These are phyloP conservation scores for Drosophila tsacasi DNA, from an alignment of 1,140 invertebrate species.

Conservation along the genomic window DNA sequence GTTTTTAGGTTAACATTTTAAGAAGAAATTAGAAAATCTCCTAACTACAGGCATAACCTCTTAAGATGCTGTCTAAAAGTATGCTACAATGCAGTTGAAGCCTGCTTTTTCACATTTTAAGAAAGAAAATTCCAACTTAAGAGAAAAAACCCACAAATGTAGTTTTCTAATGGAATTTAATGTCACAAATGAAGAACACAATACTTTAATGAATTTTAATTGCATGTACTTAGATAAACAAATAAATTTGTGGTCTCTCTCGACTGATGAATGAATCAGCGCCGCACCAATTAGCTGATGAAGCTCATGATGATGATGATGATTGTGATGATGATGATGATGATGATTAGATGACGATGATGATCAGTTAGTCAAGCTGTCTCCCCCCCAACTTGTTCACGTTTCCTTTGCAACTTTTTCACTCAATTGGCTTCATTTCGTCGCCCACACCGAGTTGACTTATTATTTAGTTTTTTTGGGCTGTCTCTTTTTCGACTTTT, in stretches of 20 bases:
- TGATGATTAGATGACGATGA: constrained; percentile 11
- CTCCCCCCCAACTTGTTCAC: constrained; percentile 7
- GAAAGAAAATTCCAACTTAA: neutral
- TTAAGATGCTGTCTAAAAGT: neutral
- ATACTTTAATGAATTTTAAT: constrained; percentile 73
- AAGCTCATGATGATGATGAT: constrained; percentile 7
- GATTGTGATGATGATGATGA: constrained; percentile 8
- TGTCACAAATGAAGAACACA: constrained; percentile 24
- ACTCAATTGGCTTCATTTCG: constrained; percentile 56
- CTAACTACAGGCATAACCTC: neutral
- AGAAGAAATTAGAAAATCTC: no score
- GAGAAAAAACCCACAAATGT: neutral
- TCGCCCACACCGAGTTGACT: constrained; percentile 31
- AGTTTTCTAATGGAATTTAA: constrained; percentile 39
- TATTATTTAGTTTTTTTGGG: constrained; percentile 15
- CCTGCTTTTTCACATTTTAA: neutral
- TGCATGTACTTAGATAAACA: constrained; percentile 68
- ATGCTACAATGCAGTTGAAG: neutral
- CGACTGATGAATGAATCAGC: constrained; percentile 58
- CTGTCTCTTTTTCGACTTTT: neutral
- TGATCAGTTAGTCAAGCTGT: constrained; percentile 24
- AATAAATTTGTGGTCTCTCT: constrained; percentile 50
- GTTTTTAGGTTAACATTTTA: no score
- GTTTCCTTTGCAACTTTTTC: constrained; percentile 18
- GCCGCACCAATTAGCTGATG: constrained; percentile 28